Base-by-base conservation (phyloP, 2,113 vertebrate genomes). In the Arizona elegans region DNA sequence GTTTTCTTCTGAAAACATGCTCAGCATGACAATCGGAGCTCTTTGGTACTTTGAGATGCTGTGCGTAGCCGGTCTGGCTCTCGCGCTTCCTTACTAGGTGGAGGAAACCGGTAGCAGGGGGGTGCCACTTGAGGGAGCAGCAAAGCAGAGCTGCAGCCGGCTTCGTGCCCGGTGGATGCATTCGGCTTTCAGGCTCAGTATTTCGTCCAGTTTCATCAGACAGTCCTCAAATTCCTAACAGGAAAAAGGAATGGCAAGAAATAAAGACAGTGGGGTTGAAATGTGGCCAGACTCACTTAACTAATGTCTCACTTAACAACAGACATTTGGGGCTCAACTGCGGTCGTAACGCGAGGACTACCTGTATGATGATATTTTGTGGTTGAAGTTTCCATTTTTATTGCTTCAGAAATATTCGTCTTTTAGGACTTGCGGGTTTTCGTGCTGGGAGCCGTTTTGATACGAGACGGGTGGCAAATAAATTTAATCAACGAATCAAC, bases 171-270 rank as follows among this genome's bases (percentile, higher is more conserved):
- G 97, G 86, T 98, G 97, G 89, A 99, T 97, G 91, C 98, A 98
- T 92, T 94, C 94, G 0, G 97, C 97, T 94, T 99, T 99, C 96
- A 97, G 96, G 81, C 96, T 93, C 97, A 98, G 96, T 92, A 99
- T 97, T 95, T 98, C 98, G 92, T 98, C 98, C 94, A 99, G 95
- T 94, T 97, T 98, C 88, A 95, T 94, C 91, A 98, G 96, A 13
- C 98, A 98, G 54, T 98, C 98, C 91, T 94, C 96, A 96, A 99
- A 99, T 93, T 98, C 97, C 99, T 99, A 94, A 54, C 6, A 94
- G 54, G 62, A 89, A 95, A 95, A 96, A 90, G 17, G 21, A 59
- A 3, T 12, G 0, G 3, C 8, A 0, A 93, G 13, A 43, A 59
- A 92, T 11, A 1, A 10, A 91, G 1, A 9, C 58, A n/a, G 29